Conservation (phyloP, 2,113 vertebrate genomes). For the Siphamia tubifer region DNA sequence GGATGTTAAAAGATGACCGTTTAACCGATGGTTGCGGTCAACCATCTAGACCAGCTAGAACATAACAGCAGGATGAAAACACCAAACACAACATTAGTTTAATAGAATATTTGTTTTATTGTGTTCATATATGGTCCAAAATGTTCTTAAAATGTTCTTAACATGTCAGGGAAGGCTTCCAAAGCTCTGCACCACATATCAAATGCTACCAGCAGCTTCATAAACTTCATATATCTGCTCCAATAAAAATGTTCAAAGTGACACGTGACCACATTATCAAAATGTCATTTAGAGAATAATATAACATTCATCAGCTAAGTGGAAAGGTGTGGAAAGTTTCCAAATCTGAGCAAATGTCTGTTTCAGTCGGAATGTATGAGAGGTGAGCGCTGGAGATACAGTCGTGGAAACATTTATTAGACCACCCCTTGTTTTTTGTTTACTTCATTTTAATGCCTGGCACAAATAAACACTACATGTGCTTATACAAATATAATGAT, state of each 20-base stretch:
- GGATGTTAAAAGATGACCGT: too few species aligned
- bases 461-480: too few species aligned
- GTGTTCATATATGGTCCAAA: slow-evolving; percentile 22
- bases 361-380: slow-evolving; percentile 6
- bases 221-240: slow-evolving; percentile 3
- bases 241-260: slow-evolving; percentile 15
- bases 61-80: too few species aligned
- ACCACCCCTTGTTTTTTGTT: too few species aligned
- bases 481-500: too few species aligned
- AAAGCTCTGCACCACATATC: slow-evolving; percentile 17
- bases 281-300: neutral
- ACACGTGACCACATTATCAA: slow-evolving; percentile 21
- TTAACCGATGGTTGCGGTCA: too few species aligned
- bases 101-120: slow-evolving; percentile 29
- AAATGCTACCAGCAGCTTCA: slow-evolving; percentile 19
- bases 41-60: too few species aligned
- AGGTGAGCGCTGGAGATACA: slow-evolving; percentile 26
- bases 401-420: too few species aligned
- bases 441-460: too few species aligned
- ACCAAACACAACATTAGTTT: neutral
- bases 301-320: slow-evolving; percentile 15
- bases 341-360: neutral
- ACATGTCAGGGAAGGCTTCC: neutral
- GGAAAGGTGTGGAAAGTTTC: slow-evolving; percentile 17
- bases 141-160: slow-evolving; percentile 30